Percentiles rank a stretch among this genome's conserved stretches.
These are phyloP conservation scores for Pectinophora gossypiella DNA, from an alignment of 1,140 invertebrate genomes.

Conservation along the genomic window DNA sequence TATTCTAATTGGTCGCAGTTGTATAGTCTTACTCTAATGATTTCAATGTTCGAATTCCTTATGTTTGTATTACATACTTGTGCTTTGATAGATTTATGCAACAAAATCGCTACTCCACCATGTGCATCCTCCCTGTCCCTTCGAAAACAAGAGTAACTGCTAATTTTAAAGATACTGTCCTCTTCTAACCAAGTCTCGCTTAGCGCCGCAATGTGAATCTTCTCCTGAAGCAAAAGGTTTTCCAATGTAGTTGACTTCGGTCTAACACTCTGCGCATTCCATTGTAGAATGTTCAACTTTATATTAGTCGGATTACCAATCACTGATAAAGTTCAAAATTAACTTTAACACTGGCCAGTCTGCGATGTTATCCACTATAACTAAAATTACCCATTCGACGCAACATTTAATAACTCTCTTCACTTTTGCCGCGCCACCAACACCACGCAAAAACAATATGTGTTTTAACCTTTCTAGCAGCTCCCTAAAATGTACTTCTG, in stretches of 20 bases:
- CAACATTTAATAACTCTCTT: too few relatives aligned
- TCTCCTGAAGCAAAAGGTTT: slow-evolving; percentile 9
- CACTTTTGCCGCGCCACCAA: too few relatives aligned
- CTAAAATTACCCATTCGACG: too few relatives aligned
- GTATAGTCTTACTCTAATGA: too few relatives aligned
- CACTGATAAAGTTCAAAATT: too few relatives aligned
- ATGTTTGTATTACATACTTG: too few relatives aligned
- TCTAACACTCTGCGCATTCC: slow-evolving; percentile 18
- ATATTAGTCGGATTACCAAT: neutral
- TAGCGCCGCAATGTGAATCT: slow-evolving; percentile 11
- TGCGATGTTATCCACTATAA: too few relatives aligned
- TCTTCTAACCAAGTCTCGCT: slow-evolving; percentile 17
- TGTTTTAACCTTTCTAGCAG: too few relatives aligned
- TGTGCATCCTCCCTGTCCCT: slow-evolving; percentile 5
- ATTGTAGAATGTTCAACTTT: slow-evolving; percentile 15
- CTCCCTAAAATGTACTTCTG: too few relatives aligned
- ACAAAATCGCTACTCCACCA: slow-evolving; percentile 15
- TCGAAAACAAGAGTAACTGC: slow-evolving; percentile 6
- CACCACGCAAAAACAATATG: too few relatives aligned
- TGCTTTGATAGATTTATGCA: slow-evolving; percentile 6
- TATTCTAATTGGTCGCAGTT: neutral
- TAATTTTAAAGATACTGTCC: slow-evolving; percentile 8
- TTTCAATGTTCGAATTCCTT: too few relatives aligned
- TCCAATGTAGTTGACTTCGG: slow-evolving; percentile 8
- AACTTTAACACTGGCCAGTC: too few relatives aligned